Percentiles rank a stretch among this genome's conserved stretches.
phyloP scores from a whole-genome alignment of 2,888 invertebrate species.

The Tupiocoris notatus region DNA sequence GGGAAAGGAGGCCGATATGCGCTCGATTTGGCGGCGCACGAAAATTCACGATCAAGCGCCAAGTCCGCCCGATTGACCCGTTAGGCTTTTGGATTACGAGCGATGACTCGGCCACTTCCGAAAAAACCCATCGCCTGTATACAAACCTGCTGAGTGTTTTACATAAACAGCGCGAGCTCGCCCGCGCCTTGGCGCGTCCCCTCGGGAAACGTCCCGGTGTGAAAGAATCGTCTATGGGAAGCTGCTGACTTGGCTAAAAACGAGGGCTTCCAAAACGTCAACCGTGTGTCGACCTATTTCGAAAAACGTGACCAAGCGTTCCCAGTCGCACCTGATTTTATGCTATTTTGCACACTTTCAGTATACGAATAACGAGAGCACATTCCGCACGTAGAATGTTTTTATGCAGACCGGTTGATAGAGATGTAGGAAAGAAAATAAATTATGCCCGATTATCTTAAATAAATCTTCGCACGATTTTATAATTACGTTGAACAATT shows the following conservation, averaged over 20 bases:
- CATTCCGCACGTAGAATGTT: neutral
- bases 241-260: neutral
- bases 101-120: slow-evolving; percentile 34
- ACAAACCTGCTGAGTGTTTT: slow-evolving; percentile 39
- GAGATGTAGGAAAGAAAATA: no score
- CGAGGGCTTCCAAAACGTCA: neutral
- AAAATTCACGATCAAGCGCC: slow-evolving; percentile 34
- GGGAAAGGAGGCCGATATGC: neutral
- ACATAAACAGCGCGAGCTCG: slow-evolving; percentile 31
- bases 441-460: no score
- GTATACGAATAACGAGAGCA: neutral
- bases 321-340: neutral
- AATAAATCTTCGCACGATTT: no score
- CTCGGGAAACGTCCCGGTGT: neutral
- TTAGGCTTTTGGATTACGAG: slow-evolving; percentile 36
- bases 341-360: neutral
- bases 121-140: neutral
- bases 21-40: neutral
- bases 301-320: neutral
- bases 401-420: neutral
- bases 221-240: slow-evolving; percentile 4
- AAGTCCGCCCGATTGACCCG: slow-evolving; percentile 29
- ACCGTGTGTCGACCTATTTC: neutral
- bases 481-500: no score
- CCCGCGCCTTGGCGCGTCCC: neutral